Evolutionary conservation across 2,113 vertebrate species (phyloP).

Genomic region (Brevimyrus niger): DNA sequence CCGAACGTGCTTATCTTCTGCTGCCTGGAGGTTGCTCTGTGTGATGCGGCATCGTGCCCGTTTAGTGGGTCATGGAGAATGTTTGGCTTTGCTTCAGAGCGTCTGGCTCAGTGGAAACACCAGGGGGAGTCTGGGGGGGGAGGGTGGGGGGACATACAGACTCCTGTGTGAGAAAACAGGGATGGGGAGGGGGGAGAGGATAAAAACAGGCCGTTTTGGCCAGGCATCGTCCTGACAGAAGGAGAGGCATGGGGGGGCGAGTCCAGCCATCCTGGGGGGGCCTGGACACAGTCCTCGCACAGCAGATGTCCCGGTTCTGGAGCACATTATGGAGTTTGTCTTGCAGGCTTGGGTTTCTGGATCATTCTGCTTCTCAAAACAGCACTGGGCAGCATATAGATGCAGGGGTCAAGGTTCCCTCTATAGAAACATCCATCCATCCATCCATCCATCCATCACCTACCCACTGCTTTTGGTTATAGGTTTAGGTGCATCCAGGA

Average conservation of each 20-base stretch:
- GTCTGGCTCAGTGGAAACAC: not conserved
- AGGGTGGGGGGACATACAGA: not conserved
- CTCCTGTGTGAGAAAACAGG: not conserved
- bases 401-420: not conserved
- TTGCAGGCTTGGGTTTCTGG: not conserved
- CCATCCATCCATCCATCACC: not conserved
- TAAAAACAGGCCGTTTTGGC: not conserved
- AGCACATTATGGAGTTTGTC: not conserved
- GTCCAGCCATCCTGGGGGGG: not conserved
- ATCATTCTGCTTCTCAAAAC: not conserved
- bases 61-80: not conserved
- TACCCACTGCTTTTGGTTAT: not conserved
- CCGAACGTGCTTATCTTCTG: not conserved
- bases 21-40: not conserved
- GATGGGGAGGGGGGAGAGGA: not conserved
- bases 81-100: not conserved
- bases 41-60: not conserved
- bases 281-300: not conserved
- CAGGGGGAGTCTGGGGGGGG: not conserved
- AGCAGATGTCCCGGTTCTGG: not conserved
- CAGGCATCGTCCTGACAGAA: not conserved
- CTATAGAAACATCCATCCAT: not conserved
- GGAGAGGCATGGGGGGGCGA: not conserved
- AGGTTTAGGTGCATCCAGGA: not conserved
- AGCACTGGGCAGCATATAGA: not conserved